These are phyloP conservation scores for Neoniphon sammara DNA, from an alignment of 2,797 vertebrate genomes.

Conservation along the genomic window DNA sequence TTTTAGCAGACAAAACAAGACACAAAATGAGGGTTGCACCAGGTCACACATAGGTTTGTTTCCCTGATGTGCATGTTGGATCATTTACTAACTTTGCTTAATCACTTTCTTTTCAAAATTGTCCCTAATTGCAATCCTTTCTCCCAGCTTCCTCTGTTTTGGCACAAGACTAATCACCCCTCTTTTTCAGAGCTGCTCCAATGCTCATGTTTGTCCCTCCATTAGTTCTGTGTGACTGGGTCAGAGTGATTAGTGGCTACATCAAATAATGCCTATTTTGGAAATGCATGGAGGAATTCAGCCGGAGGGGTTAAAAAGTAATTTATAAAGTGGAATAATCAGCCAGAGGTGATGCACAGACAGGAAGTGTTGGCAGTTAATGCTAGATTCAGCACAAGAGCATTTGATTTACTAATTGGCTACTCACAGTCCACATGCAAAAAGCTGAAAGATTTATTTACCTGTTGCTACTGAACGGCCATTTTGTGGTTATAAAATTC, in stretches of 20 bases:
- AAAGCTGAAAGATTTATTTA: not conserved
- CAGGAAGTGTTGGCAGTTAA: conserved; percentile 3
- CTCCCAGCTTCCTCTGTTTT: conserved; percentile 27
- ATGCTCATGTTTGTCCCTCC: conserved; percentile 46
- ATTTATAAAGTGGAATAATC: conserved; percentile 53
- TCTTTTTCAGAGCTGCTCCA: conserved; percentile 39
- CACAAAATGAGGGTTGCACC: conserved; percentile 8
- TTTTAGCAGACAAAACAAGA: not conserved
- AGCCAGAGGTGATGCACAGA: conserved; percentile 35
- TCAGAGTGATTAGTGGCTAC: conserved; percentile 57
- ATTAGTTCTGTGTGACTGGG: conserved; percentile 62
- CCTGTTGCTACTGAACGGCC: not conserved
- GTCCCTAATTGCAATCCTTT: conserved; percentile 46
- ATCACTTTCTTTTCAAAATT: conserved; percentile 41
- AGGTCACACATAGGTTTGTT: conserved; percentile 25
- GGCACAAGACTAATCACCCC: conserved; percentile 56
- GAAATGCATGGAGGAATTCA: conserved; percentile 49
- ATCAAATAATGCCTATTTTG: conserved; percentile 45
- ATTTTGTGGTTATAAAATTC: not conserved
- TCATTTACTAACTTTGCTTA: conserved; percentile 1
- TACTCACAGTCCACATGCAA: conserved; percentile 16
- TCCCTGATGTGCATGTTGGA: conserved; percentile 6
- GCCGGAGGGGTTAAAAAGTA: conserved; percentile 49
- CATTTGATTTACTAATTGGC: not conserved
- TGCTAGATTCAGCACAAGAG: conserved; percentile 16